A percentile compares a stretch with the other conserved stretches of the same genome.
Evolutionary conservation across 2,797 vertebrate species (phyloP).

Genomic region (Lycodopsis pacificus): DNA sequence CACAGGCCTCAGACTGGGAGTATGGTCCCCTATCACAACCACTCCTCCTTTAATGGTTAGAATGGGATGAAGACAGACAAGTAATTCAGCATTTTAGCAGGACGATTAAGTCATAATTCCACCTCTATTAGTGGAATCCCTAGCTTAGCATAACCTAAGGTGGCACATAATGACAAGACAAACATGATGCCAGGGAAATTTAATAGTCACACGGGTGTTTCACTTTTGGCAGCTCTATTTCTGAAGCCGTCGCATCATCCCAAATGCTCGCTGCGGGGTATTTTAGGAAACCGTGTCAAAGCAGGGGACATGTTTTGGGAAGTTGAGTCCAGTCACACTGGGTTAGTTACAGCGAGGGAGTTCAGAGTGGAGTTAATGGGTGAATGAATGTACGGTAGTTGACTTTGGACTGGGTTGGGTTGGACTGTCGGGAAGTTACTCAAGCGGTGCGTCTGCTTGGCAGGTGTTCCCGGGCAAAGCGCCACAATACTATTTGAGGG

Average conservation of each 20-base stretch:
- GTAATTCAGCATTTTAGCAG: not conserved
- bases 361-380: constrained; percentile 26
- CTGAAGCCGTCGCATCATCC: constrained; percentile 46
- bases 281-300: constrained; percentile 74
- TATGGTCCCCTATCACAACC: constrained; percentile 14
- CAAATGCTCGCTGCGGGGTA: constrained; percentile 52
- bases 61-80: not conserved
- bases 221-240: constrained; percentile 63
- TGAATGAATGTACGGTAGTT: constrained; percentile 19
- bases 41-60: not conserved
- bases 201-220: constrained; percentile 48
- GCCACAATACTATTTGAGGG: not conserved
- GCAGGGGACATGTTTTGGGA: constrained; percentile 39
- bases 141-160: constrained; percentile 16
- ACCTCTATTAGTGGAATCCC: not conserved
- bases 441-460: constrained; percentile 35
- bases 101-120: not conserved
- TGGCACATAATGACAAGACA: constrained; percentile 31
- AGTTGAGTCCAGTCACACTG: constrained; percentile 30
- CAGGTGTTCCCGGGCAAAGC: constrained; percentile 41
- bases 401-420: not conserved
- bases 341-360: not conserved
- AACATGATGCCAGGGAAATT: constrained; percentile 60
- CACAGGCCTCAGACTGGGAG: not conserved
- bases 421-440: constrained; percentile 34